A percentile compares a stretch with the other conserved stretches of the same genome.
phyloP scores from a whole-genome alignment of 2,888 invertebrate genomes.

The Anoplius nigerrimus region DNA sequence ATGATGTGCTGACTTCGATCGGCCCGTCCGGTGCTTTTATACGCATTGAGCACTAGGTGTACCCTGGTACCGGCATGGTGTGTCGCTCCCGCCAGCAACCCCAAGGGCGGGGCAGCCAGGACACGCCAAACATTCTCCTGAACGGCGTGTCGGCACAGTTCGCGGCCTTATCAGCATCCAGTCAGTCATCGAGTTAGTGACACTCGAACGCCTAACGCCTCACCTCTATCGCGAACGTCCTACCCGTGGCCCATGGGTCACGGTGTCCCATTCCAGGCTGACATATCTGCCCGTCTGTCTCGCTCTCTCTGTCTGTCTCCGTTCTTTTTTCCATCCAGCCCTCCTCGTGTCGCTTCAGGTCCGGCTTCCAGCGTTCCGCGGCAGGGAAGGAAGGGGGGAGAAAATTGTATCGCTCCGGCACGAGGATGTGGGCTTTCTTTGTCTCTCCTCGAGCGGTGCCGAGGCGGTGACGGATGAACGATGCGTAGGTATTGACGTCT shows the following conservation, averaged over 20 bases:
- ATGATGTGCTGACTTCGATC: constrained; percentile 60
- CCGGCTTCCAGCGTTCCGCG: constrained; percentile 5
- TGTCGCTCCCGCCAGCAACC: constrained; percentile 50
- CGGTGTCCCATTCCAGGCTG: constrained; percentile 41
- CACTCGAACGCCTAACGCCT: constrained; percentile 47
- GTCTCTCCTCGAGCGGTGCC: no score
- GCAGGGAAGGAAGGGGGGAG: constrained; percentile 9
- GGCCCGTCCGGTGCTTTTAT: constrained; percentile 65
- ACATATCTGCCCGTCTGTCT: not conserved
- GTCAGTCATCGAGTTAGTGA: constrained; percentile 50
- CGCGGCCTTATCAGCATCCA: constrained; percentile 54
- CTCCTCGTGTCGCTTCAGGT: not conserved
- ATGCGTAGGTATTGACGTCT: no score
- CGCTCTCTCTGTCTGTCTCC: constrained; percentile 11
- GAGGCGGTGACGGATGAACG: not conserved
- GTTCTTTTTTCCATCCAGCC: no score
- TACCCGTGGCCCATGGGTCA: constrained; percentile 41
- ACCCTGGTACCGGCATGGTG: not conserved
- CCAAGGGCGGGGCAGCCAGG: constrained; percentile 69
- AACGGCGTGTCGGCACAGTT: constrained; percentile 20
- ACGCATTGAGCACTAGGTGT: constrained; percentile 30
- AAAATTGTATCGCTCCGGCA: not conserved
- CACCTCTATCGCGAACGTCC: constrained; percentile 24
- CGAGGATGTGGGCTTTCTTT: not conserved
- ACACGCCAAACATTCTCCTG: constrained; percentile 68